phyloP scores from a whole-genome alignment of 2,113 vertebrate genomes.

The Dinomys branickii region DNA sequence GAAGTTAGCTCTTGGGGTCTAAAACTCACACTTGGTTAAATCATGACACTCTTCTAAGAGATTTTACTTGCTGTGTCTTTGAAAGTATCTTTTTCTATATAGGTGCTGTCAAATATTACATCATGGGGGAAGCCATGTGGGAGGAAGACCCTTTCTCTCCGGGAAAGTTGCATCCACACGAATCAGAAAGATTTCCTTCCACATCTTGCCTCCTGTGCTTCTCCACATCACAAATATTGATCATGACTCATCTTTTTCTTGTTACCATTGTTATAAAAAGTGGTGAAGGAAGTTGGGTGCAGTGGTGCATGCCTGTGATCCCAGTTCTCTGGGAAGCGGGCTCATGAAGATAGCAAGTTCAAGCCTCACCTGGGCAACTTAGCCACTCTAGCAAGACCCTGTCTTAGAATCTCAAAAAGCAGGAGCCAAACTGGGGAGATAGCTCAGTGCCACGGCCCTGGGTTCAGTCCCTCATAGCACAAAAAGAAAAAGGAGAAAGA shows the following conservation, averaged over 20 bases:
- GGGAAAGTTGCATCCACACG: rapidly evolving
- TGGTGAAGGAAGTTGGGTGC: background rate
- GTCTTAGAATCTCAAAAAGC: background rate
- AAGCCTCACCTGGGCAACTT: background rate
- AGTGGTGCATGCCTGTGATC: background rate
- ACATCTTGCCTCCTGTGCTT: background rate
- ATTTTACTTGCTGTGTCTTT: background rate
- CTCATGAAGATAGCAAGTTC: background rate
- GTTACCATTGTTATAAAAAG: background rate
- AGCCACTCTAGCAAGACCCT: background rate
- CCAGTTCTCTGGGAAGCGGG: background rate
- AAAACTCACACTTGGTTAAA: background rate
- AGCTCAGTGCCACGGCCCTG: background rate
- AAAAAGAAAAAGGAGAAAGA: background rate
- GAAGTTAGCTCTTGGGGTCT: background rate
- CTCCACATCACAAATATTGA: background rate
- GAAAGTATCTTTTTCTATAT: background rate
- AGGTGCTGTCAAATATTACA: background rate
- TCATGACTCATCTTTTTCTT: background rate
- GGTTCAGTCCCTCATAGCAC: background rate
- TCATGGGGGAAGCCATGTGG: background rate
- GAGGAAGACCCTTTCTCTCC: background rate
- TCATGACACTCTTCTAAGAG: background rate
- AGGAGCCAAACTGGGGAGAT: background rate
- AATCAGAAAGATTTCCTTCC: background rate